These are phyloP conservation scores for Cordylochernes scorpioides DNA, from an alignment of 2,888 invertebrate species.

Conservation along the genomic window DNA sequence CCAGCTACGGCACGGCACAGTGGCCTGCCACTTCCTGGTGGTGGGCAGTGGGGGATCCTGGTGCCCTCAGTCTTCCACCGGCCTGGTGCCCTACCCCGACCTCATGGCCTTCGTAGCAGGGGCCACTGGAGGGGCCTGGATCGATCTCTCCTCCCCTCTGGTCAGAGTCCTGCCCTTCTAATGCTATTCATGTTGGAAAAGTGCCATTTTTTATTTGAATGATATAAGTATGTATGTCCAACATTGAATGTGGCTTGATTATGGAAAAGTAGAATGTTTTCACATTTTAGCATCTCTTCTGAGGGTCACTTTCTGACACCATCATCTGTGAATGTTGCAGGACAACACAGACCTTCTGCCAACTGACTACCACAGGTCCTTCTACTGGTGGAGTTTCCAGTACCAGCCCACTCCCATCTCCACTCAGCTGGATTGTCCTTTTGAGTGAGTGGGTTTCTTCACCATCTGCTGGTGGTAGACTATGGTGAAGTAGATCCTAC, in stretches of 20 bases:
- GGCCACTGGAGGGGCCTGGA: slow-evolving; percentile 45
- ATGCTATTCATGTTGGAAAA: too few species aligned
- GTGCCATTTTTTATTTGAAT: too few species aligned
- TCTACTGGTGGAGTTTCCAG: slow-evolving; percentile 34
- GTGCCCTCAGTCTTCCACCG: slow-evolving; percentile 37
- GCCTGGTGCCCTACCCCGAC: slow-evolving; percentile 41
- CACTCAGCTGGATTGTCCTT: too few species aligned
- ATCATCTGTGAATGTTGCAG: slow-evolving; percentile 27
- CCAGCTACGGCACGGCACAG: slow-evolving; percentile 41
- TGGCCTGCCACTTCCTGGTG: slow-evolving; percentile 45
- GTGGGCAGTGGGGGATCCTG: slow-evolving; percentile 33
- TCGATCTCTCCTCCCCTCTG: slow-evolving; percentile 32
- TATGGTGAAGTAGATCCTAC: too few species aligned
- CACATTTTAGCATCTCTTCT: not conserved
- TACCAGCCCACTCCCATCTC: slow-evolving; percentile 21
- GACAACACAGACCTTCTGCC: too few species aligned
- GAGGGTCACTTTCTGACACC: not conserved
- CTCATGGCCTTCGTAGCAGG: slow-evolving; percentile 43
- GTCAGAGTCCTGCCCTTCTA: too few species aligned
- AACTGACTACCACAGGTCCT: slow-evolving; percentile 34
- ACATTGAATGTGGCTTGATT: too few species aligned
- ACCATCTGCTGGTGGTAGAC: too few species aligned
- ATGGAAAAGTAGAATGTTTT: not conserved
- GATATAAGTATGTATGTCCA: too few species aligned
- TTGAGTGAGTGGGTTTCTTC: too few species aligned